These are phyloP conservation scores for Isaurus tuberculatus DNA, from an alignment of 92 coral and sea anemone genomes.

Conservation along the genomic window DNA sequence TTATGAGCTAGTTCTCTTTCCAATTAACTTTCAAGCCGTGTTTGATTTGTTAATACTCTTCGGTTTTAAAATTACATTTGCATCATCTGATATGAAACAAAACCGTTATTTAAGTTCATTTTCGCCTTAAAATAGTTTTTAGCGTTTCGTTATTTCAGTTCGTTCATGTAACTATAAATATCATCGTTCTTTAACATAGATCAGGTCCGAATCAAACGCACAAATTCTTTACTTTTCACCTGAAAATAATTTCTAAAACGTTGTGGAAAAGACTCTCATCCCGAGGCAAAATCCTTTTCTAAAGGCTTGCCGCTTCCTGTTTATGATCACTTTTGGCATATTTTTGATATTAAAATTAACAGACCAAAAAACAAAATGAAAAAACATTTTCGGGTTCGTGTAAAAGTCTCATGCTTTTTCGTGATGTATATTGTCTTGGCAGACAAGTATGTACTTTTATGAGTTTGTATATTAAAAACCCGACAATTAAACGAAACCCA, in stretches of 20 bases:
- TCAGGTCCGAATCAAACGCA: conserved; percentile 13
- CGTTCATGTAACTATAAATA: background rate
- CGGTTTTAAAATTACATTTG: background rate
- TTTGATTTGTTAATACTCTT: conserved; percentile 28
- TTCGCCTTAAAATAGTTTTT: background rate
- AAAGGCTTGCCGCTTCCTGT: conserved; percentile 35
- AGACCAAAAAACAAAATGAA: background rate
- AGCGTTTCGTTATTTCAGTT: background rate
- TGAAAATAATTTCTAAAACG: background rate
- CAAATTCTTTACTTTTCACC: background rate
- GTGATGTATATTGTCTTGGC: background rate
- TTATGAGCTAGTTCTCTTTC: background rate
- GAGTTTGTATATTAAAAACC: background rate
- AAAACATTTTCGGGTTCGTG: background rate
- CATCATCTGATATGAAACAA: background rate
- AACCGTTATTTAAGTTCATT: conserved; percentile 3
- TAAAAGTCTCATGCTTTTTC: conserved; percentile 13
- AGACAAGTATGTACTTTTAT: background rate
- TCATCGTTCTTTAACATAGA: background rate
- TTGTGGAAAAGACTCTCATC: background rate
- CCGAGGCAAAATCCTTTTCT: conserved; percentile 25
- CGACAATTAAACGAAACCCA: background rate
- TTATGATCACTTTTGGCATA: conserved; percentile 9
- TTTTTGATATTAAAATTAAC: background rate
- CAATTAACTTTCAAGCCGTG: conserved; percentile 16